Evolutionary conservation across 2,888 invertebrate genomes (phyloP).

Genomic region (Drosophila pegasa): DNA sequence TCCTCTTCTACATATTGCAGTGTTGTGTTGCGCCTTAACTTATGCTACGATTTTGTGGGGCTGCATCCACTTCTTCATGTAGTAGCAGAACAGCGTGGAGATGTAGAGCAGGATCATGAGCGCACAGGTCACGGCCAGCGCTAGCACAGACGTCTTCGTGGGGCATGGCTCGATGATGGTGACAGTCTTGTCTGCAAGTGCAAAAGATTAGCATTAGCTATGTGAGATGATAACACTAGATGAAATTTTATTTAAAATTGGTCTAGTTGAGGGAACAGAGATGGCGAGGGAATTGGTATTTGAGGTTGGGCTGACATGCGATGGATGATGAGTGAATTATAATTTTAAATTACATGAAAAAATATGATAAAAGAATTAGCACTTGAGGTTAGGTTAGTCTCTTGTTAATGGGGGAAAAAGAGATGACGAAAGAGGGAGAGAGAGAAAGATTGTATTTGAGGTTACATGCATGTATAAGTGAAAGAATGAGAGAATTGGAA

Average conservation of each 20-base stretch:
- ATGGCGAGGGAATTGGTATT: neutral
- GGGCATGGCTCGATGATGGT: constrained; percentile 96
- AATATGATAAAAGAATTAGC: no score
- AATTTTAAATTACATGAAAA: no score
- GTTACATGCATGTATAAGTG: no score
- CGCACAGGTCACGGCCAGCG: constrained; percentile 95
- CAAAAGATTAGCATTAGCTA: neutral
- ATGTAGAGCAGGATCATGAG: constrained; percentile 95
- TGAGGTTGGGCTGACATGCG: no score
- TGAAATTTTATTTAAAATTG: neutral
- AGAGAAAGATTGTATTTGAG: no score
- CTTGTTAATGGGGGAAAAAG: no score
- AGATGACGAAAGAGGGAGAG: no score
- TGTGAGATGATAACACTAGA: neutral
- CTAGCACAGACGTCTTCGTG: constrained; percentile 95
- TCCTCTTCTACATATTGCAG: constrained; percentile 21
- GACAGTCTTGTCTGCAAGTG: constrained; percentile 92
- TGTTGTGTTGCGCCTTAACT: constrained; percentile 64
- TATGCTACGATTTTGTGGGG: constrained; percentile 92
- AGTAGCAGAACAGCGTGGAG: constrained; percentile 96
- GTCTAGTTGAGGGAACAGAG: neutral
- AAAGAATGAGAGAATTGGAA: no score
- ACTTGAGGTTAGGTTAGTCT: no score
- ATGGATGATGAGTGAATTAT: no score
- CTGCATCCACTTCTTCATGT: constrained; percentile 96